Evolutionary conservation across 2,888 invertebrate species (phyloP), one percentile per base, ranked within the genome.

Genomic region (Physocephala rufipes): DNA sequence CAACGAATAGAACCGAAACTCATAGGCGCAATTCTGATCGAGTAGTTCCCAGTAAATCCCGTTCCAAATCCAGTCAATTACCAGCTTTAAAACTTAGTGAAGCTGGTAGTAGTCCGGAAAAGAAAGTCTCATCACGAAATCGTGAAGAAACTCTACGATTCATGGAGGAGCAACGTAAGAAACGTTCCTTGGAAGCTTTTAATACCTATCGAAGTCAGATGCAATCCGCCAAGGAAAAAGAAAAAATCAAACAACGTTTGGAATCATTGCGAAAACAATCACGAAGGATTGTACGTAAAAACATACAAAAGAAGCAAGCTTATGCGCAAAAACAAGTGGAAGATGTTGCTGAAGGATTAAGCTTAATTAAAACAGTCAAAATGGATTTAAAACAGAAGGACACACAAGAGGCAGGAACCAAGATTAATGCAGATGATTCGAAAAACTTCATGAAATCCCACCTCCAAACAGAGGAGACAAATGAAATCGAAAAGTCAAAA

Each of bases 131-230:
- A 70, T 90, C 90, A 77, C 36, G 36, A 4, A 87, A 89, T 81
- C 84, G 86, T 1, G 87, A 88, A 67, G 87, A 87, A 75, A 87
- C 89, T 0, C 82, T 88, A 4, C 87, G 87, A 74, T 90, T 87
- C 79, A 90, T 90, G 76, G 87, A 87, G 75, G 88, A 87, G 75
- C 89, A 90, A 79, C 87, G 86, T 76, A 87, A 87, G 70, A 82
- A 89, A 13, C 80, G 83, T 55, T 82, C 26, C 2, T 12, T n/a
- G 13, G 51, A 49, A 49, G 49, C 30, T 7, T 16, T 43, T 26
- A 58, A 19, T 13, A 49, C 68, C 28, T n/a, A 59, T 81, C 83
- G 67, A 74, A 84, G 74, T 24, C 58, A 58, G 16, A 28, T 28
- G 26, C 58, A 58, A 24, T 24, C 28, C 15, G 15, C 73, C 21